Base-by-base conservation (phyloP, 2,113 vertebrate genomes). In the Machaerirhynchus nigripectus region DNA sequence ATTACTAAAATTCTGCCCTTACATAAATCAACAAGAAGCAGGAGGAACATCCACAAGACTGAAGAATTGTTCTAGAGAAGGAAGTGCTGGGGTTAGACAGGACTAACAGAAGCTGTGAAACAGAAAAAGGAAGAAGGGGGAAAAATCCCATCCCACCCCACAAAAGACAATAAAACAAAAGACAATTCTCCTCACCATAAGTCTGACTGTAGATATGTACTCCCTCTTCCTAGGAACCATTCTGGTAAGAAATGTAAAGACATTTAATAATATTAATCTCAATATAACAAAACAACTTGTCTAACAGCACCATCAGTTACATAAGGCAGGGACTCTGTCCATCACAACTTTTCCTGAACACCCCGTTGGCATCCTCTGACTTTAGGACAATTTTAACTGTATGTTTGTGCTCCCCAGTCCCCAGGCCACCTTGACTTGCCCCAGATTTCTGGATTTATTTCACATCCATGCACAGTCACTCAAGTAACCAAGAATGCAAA, bases 121-220 rank as follows among this genome's bases (percentile, higher is more conserved):
- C 9, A 87, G 31, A 76, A 40, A 73, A 77, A 52, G 13, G 20
- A 64, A 53, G 30, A 55, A 61, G 7, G 3, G 3, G 10, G 5
- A 5, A 28, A 80, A 69, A 44, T 26, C 1, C 0, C 2, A 59
- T 22, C 21, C 9, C 21, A 52, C 4, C 5, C 12, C 20, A 49
- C 6, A 31, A 69, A 60, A 42, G 8, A 44, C 30, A 52, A 27
- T 44, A 55, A 47, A 85, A 49, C 14, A 81, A 56, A 61, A 57
- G 15, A 10, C 28, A 67, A 20, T 53, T 40, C 40, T 63, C 20
- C 9, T 80, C 7, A 47, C 22, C 15, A 9, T 21, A 35, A 64
- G 20, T 63, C 22, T 50, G 26, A 60, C 40, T 55, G 20, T 21
- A 63, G 13, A n/a, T 14, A n/a, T 4, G 23, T 26, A 15, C 8